These are phyloP conservation scores for Hermaeophaga mercurialis DNA, from an alignment of 2,888 invertebrate species.

Conservation along the genomic window DNA sequence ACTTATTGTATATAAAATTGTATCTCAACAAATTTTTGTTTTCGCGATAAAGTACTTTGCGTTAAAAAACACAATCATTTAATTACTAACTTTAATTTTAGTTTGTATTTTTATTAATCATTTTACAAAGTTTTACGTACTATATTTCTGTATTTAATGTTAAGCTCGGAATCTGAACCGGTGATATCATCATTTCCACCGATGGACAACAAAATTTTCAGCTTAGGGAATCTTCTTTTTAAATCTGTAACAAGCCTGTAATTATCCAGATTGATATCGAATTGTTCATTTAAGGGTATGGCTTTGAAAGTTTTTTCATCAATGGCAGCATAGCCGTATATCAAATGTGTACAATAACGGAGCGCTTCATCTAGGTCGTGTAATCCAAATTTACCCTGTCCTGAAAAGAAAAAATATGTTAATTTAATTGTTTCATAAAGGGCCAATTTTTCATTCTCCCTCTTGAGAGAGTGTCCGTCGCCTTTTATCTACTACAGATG, in stretches of 20 bases:
- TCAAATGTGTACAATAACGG: constrained; percentile 77
- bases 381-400: constrained; percentile 76
- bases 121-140: constrained; percentile 57
- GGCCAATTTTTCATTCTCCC: not conserved
- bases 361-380: constrained; percentile 74
- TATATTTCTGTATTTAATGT: constrained; percentile 72
- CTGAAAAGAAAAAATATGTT: constrained; percentile 57
- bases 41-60: too few species aligned
- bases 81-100: not conserved
- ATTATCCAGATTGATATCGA: constrained; percentile 77
- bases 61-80: not conserved
- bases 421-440: not conserved
- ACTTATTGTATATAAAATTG: not conserved
- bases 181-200: constrained; percentile 77
- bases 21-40: not conserved
- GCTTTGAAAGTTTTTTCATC: constrained; percentile 74
- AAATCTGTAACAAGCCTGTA: constrained; percentile 74
- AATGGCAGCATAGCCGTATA: constrained; percentile 82
- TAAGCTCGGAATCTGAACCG: constrained; percentile 56
- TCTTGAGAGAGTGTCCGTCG: too few species aligned
- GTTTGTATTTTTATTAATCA: too few species aligned
- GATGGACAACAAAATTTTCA: constrained; percentile 76
- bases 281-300: constrained; percentile 71
- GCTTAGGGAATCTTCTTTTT: constrained; percentile 70
- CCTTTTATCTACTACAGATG: too few species aligned